Conservation (phyloP, 2,888 invertebrate species). For the Cheilosia urbana region DNA sequence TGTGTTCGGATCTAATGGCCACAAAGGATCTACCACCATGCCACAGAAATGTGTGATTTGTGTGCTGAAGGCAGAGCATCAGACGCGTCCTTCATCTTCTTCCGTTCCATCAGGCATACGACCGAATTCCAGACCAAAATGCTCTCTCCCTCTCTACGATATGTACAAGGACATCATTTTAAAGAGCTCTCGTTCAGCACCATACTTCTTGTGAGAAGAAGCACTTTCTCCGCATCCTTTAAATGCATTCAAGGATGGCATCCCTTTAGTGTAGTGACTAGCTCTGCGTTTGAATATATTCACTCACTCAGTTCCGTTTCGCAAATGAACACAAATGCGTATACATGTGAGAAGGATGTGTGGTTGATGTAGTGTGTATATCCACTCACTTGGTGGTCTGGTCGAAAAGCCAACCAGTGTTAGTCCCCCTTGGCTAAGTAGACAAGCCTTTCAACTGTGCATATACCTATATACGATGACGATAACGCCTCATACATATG, state of each 20-base stretch:
- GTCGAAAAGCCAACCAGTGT: conserved; percentile 66
- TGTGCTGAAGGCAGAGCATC: conserved; percentile 65
- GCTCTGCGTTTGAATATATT: conserved; percentile 24
- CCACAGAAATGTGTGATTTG: conserved; percentile 71
- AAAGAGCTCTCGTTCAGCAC: conserved; percentile 31
- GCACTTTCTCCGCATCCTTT: conserved; percentile 17
- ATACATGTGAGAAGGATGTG: neutral
- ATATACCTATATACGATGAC: conserved; percentile 17
- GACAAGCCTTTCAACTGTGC: conserved; percentile 18
- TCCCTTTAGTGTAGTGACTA: conserved; percentile 35
- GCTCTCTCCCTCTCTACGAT: neutral
- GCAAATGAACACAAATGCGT: conserved; percentile 18
- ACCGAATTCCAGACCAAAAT: conserved; percentile 33
- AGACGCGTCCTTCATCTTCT: conserved; percentile 47
- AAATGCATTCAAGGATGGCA: conserved; percentile 66
- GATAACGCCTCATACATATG: conserved; percentile 56
- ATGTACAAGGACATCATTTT: conserved; percentile 59
- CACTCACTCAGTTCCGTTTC: conserved; percentile 40
- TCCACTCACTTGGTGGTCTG: conserved; percentile 60
- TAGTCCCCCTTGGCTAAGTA: conserved; percentile 57
- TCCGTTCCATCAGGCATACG: conserved; percentile 58
- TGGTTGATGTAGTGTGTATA: conserved; percentile 10
- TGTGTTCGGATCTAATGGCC: conserved; percentile 44
- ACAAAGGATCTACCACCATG: conserved; percentile 52
- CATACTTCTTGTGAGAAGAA: conserved; percentile 9